Percentiles rank a stretch among this genome's conserved stretches.
These are phyloP conservation scores for Nomada lathburiana DNA, from an alignment of 2,888 invertebrate species.

Conservation along the genomic window DNA sequence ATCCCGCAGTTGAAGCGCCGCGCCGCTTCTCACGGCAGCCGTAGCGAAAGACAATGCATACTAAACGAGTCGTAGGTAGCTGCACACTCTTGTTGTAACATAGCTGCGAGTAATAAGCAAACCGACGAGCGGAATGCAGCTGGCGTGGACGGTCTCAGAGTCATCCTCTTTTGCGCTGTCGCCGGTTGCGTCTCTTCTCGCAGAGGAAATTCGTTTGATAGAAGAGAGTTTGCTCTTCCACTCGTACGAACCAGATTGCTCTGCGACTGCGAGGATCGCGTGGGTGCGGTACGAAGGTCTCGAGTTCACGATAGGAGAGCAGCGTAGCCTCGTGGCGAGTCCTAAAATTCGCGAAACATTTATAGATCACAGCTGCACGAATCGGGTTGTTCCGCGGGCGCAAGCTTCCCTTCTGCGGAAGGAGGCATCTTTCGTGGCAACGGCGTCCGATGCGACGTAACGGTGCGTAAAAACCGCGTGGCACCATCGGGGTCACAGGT, in stretches of 20 bases:
- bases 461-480: slow-evolving; percentile 59
- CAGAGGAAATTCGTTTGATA: neutral
- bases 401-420: slow-evolving; percentile 12
- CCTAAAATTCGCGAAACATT: slow-evolving; percentile 72
- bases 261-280: slow-evolving; percentile 9
- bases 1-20: neutral
- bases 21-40: slow-evolving; percentile 3
- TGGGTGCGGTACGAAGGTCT: slow-evolving; percentile 35
- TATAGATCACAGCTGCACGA: slow-evolving; percentile 76
- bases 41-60: slow-evolving; percentile 55
- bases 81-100: slow-evolving; percentile 41
- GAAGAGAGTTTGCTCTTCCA: neutral
- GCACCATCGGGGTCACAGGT: slow-evolving; percentile 24
- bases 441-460: slow-evolving; percentile 45
- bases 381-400: slow-evolving; percentile 51
- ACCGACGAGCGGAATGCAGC: slow-evolving; percentile 7
- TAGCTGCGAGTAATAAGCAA: slow-evolving; percentile 22
- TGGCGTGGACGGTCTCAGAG: slow-evolving; percentile 3
- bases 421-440: neutral
- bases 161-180: neutral
- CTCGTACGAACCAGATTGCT: neutral
- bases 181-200: neutral
- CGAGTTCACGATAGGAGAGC: slow-evolving; percentile 47
- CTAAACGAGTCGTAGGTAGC: slow-evolving; percentile 56
- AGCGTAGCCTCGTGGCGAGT: slow-evolving; percentile 17